Evolutionary conservation across 2,797 vertebrate genomes (phyloP).

Genomic region (Cercopithecus petaurista): DNA sequence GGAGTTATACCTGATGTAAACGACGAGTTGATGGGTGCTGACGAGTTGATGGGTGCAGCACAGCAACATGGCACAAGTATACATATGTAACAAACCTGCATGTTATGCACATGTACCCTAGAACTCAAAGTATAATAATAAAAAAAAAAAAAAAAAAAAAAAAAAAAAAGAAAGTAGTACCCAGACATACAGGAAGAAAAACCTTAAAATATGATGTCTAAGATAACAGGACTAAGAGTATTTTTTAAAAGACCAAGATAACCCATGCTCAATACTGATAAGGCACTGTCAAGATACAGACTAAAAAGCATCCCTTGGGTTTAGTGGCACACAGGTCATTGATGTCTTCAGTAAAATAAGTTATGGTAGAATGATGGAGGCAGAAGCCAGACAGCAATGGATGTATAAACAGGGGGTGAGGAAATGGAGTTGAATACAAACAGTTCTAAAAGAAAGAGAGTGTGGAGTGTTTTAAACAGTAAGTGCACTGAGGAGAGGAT

Average conservation of each 20-base stretch:
- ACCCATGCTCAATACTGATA: not conserved
- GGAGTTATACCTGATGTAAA: too few relatives aligned
- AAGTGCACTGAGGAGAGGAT: not conserved
- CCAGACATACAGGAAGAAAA: not conserved
- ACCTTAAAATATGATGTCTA: not conserved
- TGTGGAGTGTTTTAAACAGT: not conserved
- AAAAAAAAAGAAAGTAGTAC: not conserved
- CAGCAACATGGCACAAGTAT: too few relatives aligned
- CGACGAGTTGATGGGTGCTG: too few relatives aligned
- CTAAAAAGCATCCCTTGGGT: not conserved
- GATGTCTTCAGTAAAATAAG: not conserved
- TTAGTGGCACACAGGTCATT: not conserved
- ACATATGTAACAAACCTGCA: too few relatives aligned
- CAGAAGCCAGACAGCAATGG: not conserved
- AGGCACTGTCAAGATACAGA: not conserved
- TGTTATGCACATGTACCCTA: too few relatives aligned
- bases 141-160: too few relatives aligned
- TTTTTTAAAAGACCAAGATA: not conserved
- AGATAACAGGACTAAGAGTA: not conserved
- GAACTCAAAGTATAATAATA: too few relatives aligned
- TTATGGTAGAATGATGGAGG: not conserved
- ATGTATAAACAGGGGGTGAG: not conserved
- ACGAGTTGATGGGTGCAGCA: too few relatives aligned
- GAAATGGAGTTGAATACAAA: not conserved
- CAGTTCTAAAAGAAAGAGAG: not conserved